A percentile compares a stretch with the other conserved stretches of the same genome.
Evolutionary conservation across 2,113 vertebrate genomes (phyloP).

Genomic region (Holacanthus passer): DNA sequence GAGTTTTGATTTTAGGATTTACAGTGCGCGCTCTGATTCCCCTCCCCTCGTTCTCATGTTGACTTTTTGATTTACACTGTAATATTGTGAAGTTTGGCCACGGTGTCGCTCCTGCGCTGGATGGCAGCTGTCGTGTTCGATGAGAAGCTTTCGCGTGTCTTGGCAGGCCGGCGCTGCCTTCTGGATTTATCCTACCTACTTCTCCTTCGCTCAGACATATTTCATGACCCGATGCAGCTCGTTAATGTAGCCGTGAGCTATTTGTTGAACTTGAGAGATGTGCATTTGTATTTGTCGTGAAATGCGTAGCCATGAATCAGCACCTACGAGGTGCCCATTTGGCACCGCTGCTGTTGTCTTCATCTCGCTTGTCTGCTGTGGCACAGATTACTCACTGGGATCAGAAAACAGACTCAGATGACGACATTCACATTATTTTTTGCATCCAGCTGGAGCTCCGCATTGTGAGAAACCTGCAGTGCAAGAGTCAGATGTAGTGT

Average conservation of each 20-base stretch:
- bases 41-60: conserved; percentile 41
- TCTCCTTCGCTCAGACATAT: conserved; percentile 51
- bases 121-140: conserved; percentile 6
- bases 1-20: conserved; percentile 85
- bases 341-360: conserved; percentile 40
- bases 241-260: conserved; percentile 59
- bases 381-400: conserved; percentile 14
- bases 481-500: not conserved
- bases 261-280: conserved; percentile 55
- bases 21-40: conserved; percentile 73
- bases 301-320: conserved; percentile 63
- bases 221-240: conserved; percentile 41
- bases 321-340: conserved; percentile 51
- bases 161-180: conserved; percentile 35
- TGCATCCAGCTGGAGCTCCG: not conserved
- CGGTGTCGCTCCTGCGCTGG: conserved; percentile 28
- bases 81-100: conserved; percentile 69
- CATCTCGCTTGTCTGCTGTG: conserved; percentile 42
- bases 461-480: not conserved
- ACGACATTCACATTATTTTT: not conserved
- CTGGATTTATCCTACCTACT: conserved; percentile 52
- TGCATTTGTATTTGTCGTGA: conserved; percentile 45
- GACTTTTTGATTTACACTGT: conserved; percentile 74
- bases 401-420: not conserved
- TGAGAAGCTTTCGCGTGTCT: conserved; percentile 35